Percentiles rank a stretch among this genome's conserved stretches.
phyloP scores from a whole-genome alignment of 2,888 invertebrate species.

The Drosophila aldrichi region DNA sequence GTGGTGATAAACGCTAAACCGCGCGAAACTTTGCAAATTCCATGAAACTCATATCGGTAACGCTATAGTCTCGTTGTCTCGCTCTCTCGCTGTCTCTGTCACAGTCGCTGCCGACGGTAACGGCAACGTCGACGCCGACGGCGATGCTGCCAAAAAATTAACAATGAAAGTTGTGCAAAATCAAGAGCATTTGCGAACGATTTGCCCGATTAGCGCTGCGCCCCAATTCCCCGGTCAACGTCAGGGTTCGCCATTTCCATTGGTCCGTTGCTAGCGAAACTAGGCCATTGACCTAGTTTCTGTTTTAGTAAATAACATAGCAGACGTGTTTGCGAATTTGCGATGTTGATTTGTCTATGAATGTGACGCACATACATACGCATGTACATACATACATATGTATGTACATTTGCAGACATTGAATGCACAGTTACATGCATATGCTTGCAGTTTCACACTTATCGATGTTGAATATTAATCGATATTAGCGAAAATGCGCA shows the following conservation, averaged over 20 bases:
- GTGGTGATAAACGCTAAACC: conserved; percentile 43
- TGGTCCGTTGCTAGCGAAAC: conserved; percentile 15
- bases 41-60: conserved; percentile 53
- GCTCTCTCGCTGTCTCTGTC: conserved; percentile 3
- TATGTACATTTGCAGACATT: neutral
- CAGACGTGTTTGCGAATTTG: conserved; percentile 1
- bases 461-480: conserved; percentile 7
- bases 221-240: conserved; percentile 51
- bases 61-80: conserved; percentile 11
- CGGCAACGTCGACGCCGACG: neutral
- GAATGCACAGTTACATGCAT: neutral
- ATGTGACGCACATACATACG: neutral
- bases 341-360: conserved; percentile 1
- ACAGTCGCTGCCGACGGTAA: neutral
- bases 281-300: conserved; percentile 57
- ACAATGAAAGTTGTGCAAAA: conserved; percentile 32
- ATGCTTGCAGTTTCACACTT: neutral
- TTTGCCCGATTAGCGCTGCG: conserved; percentile 30
- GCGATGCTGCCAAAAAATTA: conserved; percentile 18
- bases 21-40: conserved; percentile 48
- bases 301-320: neutral
- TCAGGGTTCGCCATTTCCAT: conserved; percentile 27
- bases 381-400: neutral
- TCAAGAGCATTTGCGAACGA: conserved; percentile 5
- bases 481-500: conserved; percentile 3